Percentiles rank a stretch among this genome's conserved stretches.
These are phyloP conservation scores for Zaprionus camerounensis DNA, from an alignment of 1,140 invertebrate genomes.

Conservation along the genomic window DNA sequence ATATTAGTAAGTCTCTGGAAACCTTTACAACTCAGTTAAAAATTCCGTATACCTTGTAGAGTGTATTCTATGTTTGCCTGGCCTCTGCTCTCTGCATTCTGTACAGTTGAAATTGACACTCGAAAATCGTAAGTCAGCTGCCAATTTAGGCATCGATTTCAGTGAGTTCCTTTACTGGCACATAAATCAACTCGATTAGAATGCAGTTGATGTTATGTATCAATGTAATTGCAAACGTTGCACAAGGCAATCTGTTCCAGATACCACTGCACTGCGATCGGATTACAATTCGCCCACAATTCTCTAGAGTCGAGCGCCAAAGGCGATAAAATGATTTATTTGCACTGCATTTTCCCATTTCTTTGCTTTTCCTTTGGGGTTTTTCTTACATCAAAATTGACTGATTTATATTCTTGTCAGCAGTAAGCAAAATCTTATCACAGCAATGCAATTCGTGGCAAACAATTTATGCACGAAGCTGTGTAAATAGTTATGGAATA, in stretches of 20 bases:
- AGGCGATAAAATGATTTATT: conserved; percentile 20
- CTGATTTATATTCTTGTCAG: conserved; percentile 10
- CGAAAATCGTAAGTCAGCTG: background rate
- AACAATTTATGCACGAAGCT: too few species aligned
- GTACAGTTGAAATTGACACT: conserved; percentile 13
- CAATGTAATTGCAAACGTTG: conserved; percentile 25
- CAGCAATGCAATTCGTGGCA: background rate
- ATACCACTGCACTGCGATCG: background rate
- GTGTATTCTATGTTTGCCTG: background rate
- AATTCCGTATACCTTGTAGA: too few species aligned
- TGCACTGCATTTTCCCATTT: background rate
- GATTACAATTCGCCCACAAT: conserved; percentile 17
- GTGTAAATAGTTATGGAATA: too few species aligned
- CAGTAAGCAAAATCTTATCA: background rate
- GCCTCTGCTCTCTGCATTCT: background rate
- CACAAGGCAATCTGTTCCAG: background rate
- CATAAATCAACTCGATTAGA: conserved; percentile 34
- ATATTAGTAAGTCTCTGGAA: too few species aligned
- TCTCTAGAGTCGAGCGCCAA: conserved; percentile 6
- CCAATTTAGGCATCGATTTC: conserved; percentile 31
- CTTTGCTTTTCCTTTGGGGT: background rate
- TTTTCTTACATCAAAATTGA: conserved; percentile 5
- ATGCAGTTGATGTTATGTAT: conserved; percentile 26
- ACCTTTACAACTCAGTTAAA: too few species aligned
- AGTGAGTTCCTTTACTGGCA: background rate